phyloP scores from a whole-genome alignment of 37 sponge, comb jelly and placozoan species.

The Hexactinellida sp. region DNA sequence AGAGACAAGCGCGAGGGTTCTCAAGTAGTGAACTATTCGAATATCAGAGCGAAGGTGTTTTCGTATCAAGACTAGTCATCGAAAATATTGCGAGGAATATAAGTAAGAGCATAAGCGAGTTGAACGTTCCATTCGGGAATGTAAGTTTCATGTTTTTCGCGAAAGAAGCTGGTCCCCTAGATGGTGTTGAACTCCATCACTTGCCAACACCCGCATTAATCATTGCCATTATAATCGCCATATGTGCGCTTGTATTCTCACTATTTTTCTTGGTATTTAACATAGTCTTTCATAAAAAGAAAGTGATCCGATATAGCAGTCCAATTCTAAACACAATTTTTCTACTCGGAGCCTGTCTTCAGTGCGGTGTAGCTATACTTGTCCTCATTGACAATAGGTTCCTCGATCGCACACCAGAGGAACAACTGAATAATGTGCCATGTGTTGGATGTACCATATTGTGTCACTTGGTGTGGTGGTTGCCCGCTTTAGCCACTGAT shows the following conservation, averaged over 20 bases:
- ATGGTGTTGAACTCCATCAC: not conserved
- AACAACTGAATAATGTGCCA: not conserved
- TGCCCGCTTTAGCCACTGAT: conserved; percentile 2
- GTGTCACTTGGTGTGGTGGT: conserved; percentile 12
- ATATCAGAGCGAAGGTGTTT: not conserved
- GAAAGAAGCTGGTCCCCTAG: not conserved
- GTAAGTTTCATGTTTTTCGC: not conserved
- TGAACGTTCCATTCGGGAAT: not conserved
- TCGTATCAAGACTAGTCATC: not conserved
- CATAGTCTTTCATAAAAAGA: not conserved
- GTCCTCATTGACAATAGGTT: not conserved
- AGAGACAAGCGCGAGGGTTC: not conserved
- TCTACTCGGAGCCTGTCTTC: not conserved
- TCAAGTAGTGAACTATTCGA: not conserved
- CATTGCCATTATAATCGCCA: not conserved
- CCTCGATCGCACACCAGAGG: not conserved
- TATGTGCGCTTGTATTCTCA: not conserved
- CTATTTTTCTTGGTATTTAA: not conserved
- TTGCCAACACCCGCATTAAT: not conserved
- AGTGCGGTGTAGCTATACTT: not conserved
- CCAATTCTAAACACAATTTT: not conserved
- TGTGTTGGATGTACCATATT: not conserved
- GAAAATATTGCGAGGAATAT: not conserved
- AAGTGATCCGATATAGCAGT: not conserved
- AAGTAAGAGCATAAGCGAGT: not conserved